phyloP scores from a whole-genome alignment of 2,113 vertebrate genomes.

The Beaufortia kweichowensis region DNA sequence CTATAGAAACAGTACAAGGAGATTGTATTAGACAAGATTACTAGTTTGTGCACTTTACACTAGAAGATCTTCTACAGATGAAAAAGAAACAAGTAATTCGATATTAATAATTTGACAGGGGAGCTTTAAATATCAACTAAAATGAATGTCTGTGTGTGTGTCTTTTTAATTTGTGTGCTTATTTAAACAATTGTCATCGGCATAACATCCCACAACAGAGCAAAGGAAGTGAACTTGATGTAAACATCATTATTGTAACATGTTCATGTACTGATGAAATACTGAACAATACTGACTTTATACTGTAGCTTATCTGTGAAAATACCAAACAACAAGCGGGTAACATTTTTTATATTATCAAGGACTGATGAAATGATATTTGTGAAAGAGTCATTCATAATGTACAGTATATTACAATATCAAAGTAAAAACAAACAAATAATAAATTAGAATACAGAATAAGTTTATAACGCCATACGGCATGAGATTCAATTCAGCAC shows the following conservation, averaged over 20 bases:
- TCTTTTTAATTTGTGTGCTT: not conserved
- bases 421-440: not conserved
- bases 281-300: not conserved
- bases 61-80: not conserved
- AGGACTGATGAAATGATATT: conserved; percentile 10
- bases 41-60: not conserved
- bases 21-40: not conserved
- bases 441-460: not conserved
- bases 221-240: not conserved
- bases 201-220: not conserved
- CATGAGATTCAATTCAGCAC: not conserved
- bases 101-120: not conserved
- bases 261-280: not conserved
- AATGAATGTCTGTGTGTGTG: not conserved
- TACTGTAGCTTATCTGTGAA: not conserved
- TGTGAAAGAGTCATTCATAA: not conserved
- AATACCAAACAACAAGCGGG: not conserved
- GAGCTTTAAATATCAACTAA: not conserved
- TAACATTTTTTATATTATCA: not conserved
- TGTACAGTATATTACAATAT: not conserved
- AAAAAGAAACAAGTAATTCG: not conserved
- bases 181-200: no score
- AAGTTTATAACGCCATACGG: not conserved
- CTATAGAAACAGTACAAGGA: conserved; percentile 5
- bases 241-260: not conserved